Conservation (phyloP, 2,113 vertebrate genomes). For the Tachysurus fulvidraco region DNA sequence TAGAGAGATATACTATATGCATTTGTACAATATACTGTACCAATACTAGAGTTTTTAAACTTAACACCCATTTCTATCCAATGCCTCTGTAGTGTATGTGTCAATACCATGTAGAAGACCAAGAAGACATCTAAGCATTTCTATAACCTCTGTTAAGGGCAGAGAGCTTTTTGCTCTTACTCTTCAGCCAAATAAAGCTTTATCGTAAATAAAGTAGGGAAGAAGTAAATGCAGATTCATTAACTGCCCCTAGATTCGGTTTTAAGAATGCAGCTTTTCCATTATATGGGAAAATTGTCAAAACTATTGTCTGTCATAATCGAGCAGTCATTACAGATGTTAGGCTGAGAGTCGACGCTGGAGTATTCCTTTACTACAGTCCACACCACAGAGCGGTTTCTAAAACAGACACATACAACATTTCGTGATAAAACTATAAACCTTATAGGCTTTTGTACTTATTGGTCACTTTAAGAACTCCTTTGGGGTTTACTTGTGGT, state of each 20-base stretch:
- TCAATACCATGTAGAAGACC: neutral
- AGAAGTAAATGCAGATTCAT: neutral
- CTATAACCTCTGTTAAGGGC: neutral
- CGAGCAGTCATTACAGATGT: neutral
- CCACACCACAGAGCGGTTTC: neutral
- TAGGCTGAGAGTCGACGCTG: neutral
- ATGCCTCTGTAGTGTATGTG: neutral
- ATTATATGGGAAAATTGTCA: neutral
- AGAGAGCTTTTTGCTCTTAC: neutral
- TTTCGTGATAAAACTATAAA: neutral
- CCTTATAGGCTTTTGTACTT: neutral
- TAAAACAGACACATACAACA: neutral
- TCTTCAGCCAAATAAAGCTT: neutral
- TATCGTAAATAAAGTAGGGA: neutral
- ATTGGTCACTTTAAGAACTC: neutral
- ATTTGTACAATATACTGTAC: too few species aligned
- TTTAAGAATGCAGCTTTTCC: neutral
- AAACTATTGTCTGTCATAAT: neutral
- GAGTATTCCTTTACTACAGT: neutral
- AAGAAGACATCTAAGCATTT: too few species aligned
- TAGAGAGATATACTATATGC: too few species aligned
- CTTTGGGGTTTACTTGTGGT: neutral
- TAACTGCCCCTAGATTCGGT: neutral
- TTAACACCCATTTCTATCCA: neutral
- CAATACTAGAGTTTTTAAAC: too few species aligned